A percentile compares a stretch with the other conserved stretches of the same genome.
These are phyloP conservation scores for Drosophila setosimentum DNA, from an alignment of 2,888 invertebrate species.

Conservation along the genomic window DNA sequence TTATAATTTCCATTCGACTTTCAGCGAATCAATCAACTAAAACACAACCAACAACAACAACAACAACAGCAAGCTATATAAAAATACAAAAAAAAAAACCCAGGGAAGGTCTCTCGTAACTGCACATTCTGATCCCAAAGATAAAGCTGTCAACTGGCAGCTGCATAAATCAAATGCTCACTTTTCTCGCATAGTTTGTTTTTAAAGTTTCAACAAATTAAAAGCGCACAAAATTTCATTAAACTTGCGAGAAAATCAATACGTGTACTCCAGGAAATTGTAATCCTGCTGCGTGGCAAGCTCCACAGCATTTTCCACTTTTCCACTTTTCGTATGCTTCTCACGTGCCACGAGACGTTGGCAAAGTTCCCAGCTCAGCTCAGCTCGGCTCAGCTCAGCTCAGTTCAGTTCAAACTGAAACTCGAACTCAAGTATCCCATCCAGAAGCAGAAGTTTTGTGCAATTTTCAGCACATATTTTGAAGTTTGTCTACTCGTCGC, in stretches of 20 bases:
- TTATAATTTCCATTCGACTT: conserved; percentile 71
- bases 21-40: conserved; percentile 66
- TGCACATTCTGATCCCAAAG: conserved; percentile 69
- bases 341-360: conserved; percentile 71
- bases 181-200: conserved; percentile 21
- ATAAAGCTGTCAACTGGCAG: conserved; percentile 66
- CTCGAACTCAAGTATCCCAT: conserved; percentile 50
- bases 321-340: conserved; percentile 56
- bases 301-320: conserved; percentile 32
- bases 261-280: conserved; percentile 39
- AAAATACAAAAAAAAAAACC: conserved; percentile 5
- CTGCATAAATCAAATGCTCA: conserved; percentile 68
- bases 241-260: conserved; percentile 69
- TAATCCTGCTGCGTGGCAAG: conserved; percentile 56
- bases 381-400: conserved; percentile 44
- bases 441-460: conserved; percentile 62
- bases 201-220: conserved; percentile 59
- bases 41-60: not conserved
- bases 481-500: conserved; percentile 43
- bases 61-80: no score
- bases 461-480: conserved; percentile 74
- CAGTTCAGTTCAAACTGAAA: conserved; percentile 13
- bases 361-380: conserved; percentile 59
- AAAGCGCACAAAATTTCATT: conserved; percentile 48
- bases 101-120: conserved; percentile 58